Percentiles rank a stretch among this genome's conserved stretches.
Conservation (phyloP, 2,113 vertebrate genomes). For the Aphyosemion australe region DNA sequence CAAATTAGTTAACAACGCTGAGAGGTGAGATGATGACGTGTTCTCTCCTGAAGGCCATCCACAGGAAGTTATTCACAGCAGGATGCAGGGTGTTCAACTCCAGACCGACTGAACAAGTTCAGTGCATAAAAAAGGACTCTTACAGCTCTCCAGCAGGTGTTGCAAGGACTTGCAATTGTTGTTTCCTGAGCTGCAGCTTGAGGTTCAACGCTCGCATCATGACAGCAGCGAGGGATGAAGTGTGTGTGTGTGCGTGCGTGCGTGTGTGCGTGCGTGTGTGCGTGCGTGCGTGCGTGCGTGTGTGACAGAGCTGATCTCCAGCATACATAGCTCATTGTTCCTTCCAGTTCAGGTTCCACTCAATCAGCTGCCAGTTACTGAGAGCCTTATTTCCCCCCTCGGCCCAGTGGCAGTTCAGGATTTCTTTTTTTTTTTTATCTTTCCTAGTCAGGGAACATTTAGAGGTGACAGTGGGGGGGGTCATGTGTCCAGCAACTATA, state of each 20-base stretch:
- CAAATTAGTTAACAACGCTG: slow-evolving; percentile 21
- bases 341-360: slow-evolving; percentile 45
- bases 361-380: slow-evolving; percentile 47
- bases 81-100: slow-evolving; percentile 31
- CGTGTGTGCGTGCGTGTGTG: no score
- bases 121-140: slow-evolving; percentile 22
- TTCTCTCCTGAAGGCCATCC: slow-evolving; percentile 28
- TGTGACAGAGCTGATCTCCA: slow-evolving; percentile 36
- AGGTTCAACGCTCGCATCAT: slow-evolving; percentile 36
- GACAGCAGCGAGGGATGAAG: slow-evolving; percentile 18
- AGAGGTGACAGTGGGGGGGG: not conserved
- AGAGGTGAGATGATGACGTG: slow-evolving; percentile 12
- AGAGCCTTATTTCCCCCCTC: slow-evolving; percentile 6
- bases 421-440: not conserved
- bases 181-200: slow-evolving; percentile 37
- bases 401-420: not conserved
- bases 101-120: slow-evolving; percentile 55
- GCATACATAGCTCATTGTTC: slow-evolving; percentile 59
- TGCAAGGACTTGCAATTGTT: slow-evolving; percentile 41
- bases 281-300: no score
- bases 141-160: slow-evolving; percentile 32
- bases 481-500: not conserved
- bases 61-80: slow-evolving; percentile 34
- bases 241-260: no score
- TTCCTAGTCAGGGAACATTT: not conserved